Evolutionary conservation across 2,113 vertebrate species (phyloP).

Genomic region (Tragulus kanchil): DNA sequence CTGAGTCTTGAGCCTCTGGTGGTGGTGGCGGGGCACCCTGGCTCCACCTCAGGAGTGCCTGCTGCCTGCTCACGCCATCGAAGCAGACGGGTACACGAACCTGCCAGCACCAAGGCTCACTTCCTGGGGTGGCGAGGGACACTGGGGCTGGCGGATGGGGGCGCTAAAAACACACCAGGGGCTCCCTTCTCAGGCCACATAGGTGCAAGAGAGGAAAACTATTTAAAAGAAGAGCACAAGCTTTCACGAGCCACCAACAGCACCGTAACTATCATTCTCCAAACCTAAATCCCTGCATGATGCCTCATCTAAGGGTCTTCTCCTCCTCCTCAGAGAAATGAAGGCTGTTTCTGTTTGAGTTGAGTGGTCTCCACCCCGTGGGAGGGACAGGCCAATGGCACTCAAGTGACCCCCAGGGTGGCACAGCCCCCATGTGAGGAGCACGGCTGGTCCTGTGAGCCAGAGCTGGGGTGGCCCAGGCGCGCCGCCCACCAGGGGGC

Average conservation of each 20-base stretch:
- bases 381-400: background rate
- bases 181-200: background rate
- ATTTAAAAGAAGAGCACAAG: background rate
- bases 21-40: too few species aligned
- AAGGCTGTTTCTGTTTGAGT: background rate
- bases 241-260: background rate
- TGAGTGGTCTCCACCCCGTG: background rate
- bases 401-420: background rate
- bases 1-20: background rate
- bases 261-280: background rate
- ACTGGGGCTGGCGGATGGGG: background rate
- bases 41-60: background rate
- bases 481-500: background rate
- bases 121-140: background rate
- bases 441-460: rapidly evolving
- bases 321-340: background rate
- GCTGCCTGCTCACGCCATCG: background rate
- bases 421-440: background rate
- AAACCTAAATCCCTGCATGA: background rate
- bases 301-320: background rate
- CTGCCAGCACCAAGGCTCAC: background rate
- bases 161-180: background rate
- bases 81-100: rapidly evolving
- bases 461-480: rapidly evolving
- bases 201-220: background rate